Percentiles rank a stretch among this genome's conserved stretches.
phyloP scores from a whole-genome alignment of 2,113 vertebrate genomes.

The Capreolus pygargus region DNA sequence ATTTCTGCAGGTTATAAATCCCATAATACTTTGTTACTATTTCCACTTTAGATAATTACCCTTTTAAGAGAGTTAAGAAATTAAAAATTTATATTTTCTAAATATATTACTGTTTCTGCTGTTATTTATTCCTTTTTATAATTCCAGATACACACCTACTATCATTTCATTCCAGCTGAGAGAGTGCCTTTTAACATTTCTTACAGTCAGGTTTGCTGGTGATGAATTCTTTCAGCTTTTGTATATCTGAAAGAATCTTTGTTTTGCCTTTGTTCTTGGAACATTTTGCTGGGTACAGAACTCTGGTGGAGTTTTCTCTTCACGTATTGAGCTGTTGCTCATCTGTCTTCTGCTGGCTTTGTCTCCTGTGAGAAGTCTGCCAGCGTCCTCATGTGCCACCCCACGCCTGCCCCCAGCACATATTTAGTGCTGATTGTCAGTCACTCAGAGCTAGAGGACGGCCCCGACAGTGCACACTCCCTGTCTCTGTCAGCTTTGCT shows the following conservation, averaged over 20 bases:
- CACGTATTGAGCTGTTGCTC: not conserved
- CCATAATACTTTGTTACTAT: not conserved
- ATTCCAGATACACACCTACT: not conserved
- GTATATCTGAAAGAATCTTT: not conserved
- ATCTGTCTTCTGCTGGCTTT: not conserved
- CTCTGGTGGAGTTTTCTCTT: not conserved
- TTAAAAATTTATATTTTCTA: not conserved
- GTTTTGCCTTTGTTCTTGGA: not conserved
- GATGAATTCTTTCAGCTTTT: not conserved
- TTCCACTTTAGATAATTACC: not conserved
- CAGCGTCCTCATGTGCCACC: accelerated
- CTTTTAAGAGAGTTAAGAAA: not conserved
- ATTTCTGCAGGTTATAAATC: not conserved
- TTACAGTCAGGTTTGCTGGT: not conserved
- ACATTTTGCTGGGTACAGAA: not conserved
- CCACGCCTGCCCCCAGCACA: not conserved
- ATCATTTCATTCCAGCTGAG: not conserved
- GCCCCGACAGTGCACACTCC: not conserved
- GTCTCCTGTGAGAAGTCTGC: not conserved
- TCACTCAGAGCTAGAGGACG: not conserved
- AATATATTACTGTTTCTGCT: not conserved
- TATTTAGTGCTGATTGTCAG: accelerated
- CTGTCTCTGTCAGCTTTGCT: not conserved
- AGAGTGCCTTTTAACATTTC: conserved; percentile 1
- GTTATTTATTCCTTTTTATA: not conserved